Conservation (phyloP, 92 coral and sea anemone species). For the Actinernus sp. region DNA sequence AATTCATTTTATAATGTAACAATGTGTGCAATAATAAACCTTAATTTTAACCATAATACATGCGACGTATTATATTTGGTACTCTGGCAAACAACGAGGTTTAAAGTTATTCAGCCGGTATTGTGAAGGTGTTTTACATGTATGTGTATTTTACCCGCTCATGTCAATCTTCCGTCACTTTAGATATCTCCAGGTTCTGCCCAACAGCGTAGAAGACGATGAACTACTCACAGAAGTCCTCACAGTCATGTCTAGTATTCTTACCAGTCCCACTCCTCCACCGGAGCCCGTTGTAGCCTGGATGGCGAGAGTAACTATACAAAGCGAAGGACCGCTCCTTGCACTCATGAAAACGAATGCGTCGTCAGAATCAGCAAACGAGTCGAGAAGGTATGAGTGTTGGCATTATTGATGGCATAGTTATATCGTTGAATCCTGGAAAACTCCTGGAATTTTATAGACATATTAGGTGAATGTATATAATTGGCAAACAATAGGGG, state of each 20-base stretch:
- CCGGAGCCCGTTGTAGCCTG: constrained; percentile 90
- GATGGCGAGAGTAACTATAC: constrained; percentile 79
- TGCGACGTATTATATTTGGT: too few species aligned
- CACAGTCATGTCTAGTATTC: constrained; percentile 65
- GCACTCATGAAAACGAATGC: constrained; percentile 69
- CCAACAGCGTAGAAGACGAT: constrained; percentile 91
- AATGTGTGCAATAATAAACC: too few species aligned
- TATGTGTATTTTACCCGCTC: too few species aligned
- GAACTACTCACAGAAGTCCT: constrained; percentile 71
- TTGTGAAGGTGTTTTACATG: too few species aligned
- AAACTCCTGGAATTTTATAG: too few species aligned
- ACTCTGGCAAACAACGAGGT: too few species aligned
- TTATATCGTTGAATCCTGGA: neutral
- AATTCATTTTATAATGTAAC: too few species aligned
- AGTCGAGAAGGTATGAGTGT: constrained; percentile 77
- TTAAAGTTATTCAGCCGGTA: too few species aligned
- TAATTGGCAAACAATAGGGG: too few species aligned
- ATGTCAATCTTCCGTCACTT: too few species aligned
- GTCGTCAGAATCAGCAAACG: constrained; percentile 67
- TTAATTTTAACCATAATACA: too few species aligned
- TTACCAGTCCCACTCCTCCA: constrained; percentile 69
- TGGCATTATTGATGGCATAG: neutral
- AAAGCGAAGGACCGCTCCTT: constrained; percentile 77
- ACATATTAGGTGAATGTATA: too few species aligned
- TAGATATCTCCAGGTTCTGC: constrained; percentile 90